phyloP scores from a whole-genome alignment of 2,888 invertebrate genomes.

The Griposia aprilina region DNA sequence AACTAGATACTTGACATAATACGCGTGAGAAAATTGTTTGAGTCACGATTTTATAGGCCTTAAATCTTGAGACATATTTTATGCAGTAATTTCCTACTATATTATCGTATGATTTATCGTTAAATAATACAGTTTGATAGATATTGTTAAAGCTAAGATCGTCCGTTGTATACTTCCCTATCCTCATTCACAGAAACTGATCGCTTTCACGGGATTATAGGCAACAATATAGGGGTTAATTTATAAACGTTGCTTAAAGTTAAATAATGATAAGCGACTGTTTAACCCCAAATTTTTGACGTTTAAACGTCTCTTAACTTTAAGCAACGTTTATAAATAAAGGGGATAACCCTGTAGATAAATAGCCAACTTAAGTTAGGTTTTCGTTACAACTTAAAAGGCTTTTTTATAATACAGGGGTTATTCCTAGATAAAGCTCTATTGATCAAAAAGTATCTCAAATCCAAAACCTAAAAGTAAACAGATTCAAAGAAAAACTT shows the following conservation, averaged over 20 bases:
- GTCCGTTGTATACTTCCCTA: background rate
- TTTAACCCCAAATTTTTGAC: too few species aligned
- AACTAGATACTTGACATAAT: conserved; percentile 55
- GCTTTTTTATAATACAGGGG: background rate
- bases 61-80: conserved; percentile 41
- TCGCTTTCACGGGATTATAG: background rate
- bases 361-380: background rate
- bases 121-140: background rate
- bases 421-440: background rate
- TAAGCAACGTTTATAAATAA: too few species aligned
- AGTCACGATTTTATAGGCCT: conserved; percentile 37
- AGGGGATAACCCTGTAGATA: background rate
- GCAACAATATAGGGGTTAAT: too few species aligned
- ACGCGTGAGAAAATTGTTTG: conserved; percentile 50
- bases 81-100: background rate
- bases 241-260: too few species aligned
- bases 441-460: too few species aligned
- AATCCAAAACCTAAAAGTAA: background rate
- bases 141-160: background rate
- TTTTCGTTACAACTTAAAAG: background rate
- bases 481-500: background rate
- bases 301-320: too few species aligned
- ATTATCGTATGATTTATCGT: background rate
- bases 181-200: background rate
- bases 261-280: too few species aligned